phyloP scores from a whole-genome alignment of 2,888 invertebrate species.

The Operophtera brumata region DNA sequence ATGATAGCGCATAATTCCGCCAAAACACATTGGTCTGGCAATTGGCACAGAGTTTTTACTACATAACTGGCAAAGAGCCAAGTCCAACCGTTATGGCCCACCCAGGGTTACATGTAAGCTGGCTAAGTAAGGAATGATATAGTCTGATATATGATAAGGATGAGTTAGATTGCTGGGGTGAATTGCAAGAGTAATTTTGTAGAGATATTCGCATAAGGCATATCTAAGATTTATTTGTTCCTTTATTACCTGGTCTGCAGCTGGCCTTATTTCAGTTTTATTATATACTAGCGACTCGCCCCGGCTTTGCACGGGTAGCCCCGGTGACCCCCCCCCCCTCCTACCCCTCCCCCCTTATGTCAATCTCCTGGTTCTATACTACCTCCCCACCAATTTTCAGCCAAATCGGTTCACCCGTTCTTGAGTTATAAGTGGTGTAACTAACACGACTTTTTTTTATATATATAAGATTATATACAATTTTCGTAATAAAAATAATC shows the following conservation, averaged over 20 bases:
- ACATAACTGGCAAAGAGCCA: slow-evolving; percentile 31
- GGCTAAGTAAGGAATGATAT: slow-evolving; percentile 33
- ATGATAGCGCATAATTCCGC: slow-evolving; percentile 40
- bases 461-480: no score
- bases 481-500: no score
- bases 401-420: no score
- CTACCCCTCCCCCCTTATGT: no score
- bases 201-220: slow-evolving; percentile 1
- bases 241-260: background rate
- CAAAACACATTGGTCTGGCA: slow-evolving; percentile 48
- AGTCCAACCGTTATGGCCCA: slow-evolving; percentile 21
- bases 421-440: no score
- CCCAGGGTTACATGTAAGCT: slow-evolving; percentile 33
- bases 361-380: no score
- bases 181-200: slow-evolving; percentile 14
- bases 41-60: slow-evolving; percentile 36
- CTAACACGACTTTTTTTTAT: no score
- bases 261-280: no score
- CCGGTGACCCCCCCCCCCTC: no score
- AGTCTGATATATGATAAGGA: slow-evolving; percentile 28
- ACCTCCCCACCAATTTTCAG: no score
- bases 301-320: no score
- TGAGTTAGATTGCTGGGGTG: slow-evolving; percentile 15
- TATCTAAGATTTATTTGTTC: background rate
- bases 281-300: no score